Conservation (phyloP, 2,888 invertebrate genomes). For the Elegia similella region DNA sequence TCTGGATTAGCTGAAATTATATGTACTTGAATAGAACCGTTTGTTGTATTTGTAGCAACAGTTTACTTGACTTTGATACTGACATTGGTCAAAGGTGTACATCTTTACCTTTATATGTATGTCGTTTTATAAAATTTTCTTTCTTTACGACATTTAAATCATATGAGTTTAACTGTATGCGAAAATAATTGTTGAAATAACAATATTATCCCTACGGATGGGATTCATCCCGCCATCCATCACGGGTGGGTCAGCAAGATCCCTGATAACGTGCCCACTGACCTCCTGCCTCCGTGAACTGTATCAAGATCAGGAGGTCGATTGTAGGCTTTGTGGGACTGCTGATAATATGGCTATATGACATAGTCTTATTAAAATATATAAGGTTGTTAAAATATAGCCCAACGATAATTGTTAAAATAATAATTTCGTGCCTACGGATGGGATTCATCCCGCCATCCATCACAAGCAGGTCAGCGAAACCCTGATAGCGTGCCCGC, state of each 20-base stretch:
- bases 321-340: neutral
- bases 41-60: too few relatives aligned
- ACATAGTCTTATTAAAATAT: too few relatives aligned
- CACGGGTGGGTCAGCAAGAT: slow-evolving; percentile 55
- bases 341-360: neutral
- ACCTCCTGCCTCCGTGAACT: slow-evolving; percentile 39
- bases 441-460: slow-evolving; percentile 42
- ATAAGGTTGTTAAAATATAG: too few relatives aligned
- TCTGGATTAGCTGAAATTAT: too few relatives aligned
- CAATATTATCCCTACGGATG: slow-evolving; percentile 7
- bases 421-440: slow-evolving; percentile 6
- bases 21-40: too few relatives aligned
- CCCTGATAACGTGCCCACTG: slow-evolving; percentile 49
- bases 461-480: slow-evolving; percentile 60
- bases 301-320: neutral
- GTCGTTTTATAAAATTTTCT: too few relatives aligned
- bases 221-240: slow-evolving; percentile 51
- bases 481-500: slow-evolving; percentile 45
- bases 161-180: slow-evolving; percentile 6
- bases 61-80: too few relatives aligned
- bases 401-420: neutral
- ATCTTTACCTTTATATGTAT: too few relatives aligned
- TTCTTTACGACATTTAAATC: too few relatives aligned
- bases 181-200: neutral
- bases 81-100: too few relatives aligned